Base-by-base conservation (phyloP, 2,797 vertebrate genomes). In the Acipenser ruthenus region DNA sequence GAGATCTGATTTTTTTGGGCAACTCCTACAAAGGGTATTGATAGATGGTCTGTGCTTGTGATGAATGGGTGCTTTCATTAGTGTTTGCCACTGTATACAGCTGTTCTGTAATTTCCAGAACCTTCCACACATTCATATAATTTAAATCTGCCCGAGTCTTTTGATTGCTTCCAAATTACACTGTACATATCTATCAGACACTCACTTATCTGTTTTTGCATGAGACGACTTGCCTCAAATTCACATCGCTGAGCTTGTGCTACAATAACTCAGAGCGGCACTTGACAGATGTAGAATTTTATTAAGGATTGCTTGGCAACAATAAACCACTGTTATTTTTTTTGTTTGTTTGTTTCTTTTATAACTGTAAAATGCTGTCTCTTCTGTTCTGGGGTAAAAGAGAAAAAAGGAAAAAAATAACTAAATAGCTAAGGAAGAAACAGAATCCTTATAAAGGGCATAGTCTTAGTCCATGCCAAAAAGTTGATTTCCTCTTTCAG, bases 401-500 rank as follows among this genome's bases (percentile, higher is more conserved):
- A 55, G 23, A 37, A n/a, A 58, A 62, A 62, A 62, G 11, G 37
- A 9, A 62, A 23, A n/a, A 23, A 23, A 60, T 84, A 82, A 88
- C 87, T 86, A 86, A 85, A 88, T 83, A 88, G 84, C 23, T 48
- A 51, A 56, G 65, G 49, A 83, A 91, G 93, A 93, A 95, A 94
- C 92, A 93, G 94, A 93, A 95, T 96, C 93, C 92, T 93, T 86
- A 91, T 82, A 93, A 91, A 94, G 93, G 93, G 93, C 92, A 83
- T 89, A 93, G 92, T 92, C 93, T 93, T 85, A 79, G 84, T 92
- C 76, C 82, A 91, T 96, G 95, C 94, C 94, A 95, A 96, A 96
- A 84, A 87, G 84, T 81, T 93, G 92, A 93, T 96, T 96, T 97
- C 96, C 95, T 94, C 96, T 95, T 95, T 93, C 90, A 85, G 86